Conservation (phyloP, 2,888 invertebrate genomes). For the Coecobrya sp. region DNA sequence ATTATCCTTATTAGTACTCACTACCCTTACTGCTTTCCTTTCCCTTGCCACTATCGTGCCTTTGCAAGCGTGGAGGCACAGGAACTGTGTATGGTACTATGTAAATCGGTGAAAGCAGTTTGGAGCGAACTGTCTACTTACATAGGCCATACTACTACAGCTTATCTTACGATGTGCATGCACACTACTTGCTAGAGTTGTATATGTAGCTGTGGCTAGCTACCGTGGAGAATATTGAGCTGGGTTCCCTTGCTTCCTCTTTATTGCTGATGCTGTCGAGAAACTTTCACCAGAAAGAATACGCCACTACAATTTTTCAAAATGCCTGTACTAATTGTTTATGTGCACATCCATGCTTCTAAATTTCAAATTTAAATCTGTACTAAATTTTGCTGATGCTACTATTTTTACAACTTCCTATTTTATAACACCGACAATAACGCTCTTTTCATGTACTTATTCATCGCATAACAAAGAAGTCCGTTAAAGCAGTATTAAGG, state of each 20-base stretch:
- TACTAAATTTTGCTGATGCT: background rate
- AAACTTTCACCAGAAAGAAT: too few species aligned
- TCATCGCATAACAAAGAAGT: background rate
- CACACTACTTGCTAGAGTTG: too few species aligned
- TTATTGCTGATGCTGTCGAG: too few species aligned
- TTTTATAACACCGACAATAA: constrained; percentile 6
- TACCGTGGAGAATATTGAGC: too few species aligned
- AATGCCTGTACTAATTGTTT: too few species aligned
- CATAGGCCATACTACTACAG: too few species aligned
- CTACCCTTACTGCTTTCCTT: background rate
- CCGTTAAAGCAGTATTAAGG: background rate
- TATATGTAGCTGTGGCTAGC: too few species aligned
- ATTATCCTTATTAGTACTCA: constrained; percentile 28
- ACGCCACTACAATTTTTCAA: too few species aligned
- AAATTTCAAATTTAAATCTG: background rate
- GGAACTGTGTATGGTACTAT: background rate
- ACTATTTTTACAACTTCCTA: background rate
- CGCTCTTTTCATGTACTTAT: background rate
- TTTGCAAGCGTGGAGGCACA: background rate
- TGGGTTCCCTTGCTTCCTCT: too few species aligned
- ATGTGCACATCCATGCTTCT: background rate
- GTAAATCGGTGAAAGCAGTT: constrained; percentile 25
- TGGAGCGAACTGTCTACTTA: background rate
- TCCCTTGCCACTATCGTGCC: background rate
- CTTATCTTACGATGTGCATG: too few species aligned